Base-by-base conservation (phyloP, 2,888 invertebrate species). In the Scaptomyza parva region DNA sequence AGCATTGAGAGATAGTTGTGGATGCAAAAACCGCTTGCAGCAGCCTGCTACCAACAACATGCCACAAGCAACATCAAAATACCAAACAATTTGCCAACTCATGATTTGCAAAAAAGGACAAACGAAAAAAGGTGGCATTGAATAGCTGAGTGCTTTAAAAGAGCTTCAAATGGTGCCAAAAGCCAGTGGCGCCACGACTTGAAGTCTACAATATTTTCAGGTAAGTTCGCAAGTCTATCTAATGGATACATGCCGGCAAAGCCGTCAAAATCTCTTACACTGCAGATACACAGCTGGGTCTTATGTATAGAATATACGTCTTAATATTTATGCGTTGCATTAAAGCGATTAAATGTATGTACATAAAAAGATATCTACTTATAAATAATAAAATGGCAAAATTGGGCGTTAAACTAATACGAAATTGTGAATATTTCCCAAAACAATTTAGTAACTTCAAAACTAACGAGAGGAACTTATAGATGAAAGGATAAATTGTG, bases 21-120 rank as follows among this genome's bases (percentile, higher is more conserved):
- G 57, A 52, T 70, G 76, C 71, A 72, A 70, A 54, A 70, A 63
- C 70, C 70, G 70, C 39, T 44, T 51, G 35, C 59, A 51, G 26
- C 3, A 14, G 11, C 14, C 44, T 17, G 17, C n/a, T 9, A 17
- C 8, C 11, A n/a, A n/a, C 30, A 61, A 50, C 45, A 59, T 28
- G 22, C 61, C 39, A 18, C 51, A 44, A 9, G 39, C 37, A 45
- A 39, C 41, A 71, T 54, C 48, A 55, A 44, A 44, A 57, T 52
- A 45, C 53, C 79, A 65, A 65, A 62, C 76, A 79, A 67, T 67
- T 64, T 67, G 77, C 73, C 67, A 61, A 67, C 59, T 66, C 76
- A 71, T 77, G 74, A 62, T 45, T 70, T 64, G 44, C 41, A 28
- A 47, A 18, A n/a, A 28, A 45, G 26, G 11, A 28, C 11, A 45